These are phyloP conservation scores for Sebastes itinus DNA, from an alignment of 2,797 vertebrate genomes.

Conservation along the genomic window DNA sequence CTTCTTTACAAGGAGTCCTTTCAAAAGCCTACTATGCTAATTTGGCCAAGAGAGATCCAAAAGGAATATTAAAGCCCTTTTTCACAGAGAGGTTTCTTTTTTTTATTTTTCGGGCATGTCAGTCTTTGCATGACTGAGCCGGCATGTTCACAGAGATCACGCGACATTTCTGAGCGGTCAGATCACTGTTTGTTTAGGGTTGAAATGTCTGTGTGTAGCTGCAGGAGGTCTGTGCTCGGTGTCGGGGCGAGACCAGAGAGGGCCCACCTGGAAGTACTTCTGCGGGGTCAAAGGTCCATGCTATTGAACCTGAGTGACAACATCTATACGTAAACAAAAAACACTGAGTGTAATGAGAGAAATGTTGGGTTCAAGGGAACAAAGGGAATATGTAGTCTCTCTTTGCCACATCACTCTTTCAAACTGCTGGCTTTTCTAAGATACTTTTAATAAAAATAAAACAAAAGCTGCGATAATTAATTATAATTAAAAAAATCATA, in stretches of 20 bases:
- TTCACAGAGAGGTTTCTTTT: neutral
- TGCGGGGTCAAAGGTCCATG: conserved; percentile 77
- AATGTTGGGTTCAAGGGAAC: conserved; percentile 43
- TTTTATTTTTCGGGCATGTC: neutral
- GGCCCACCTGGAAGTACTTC: conserved; percentile 85
- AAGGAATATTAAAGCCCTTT: neutral
- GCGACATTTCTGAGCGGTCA: conserved; percentile 51
- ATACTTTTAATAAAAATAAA: neutral
- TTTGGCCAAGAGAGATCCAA: neutral
- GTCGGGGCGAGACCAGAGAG: conserved; percentile 61
- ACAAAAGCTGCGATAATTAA: neutral
- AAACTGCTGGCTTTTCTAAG: neutral
- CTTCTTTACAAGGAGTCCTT: neutral
- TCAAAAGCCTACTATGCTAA: neutral
- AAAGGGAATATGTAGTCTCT: conserved; percentile 28
- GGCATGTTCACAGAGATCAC: conserved; percentile 18
- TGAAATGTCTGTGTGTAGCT: conserved; percentile 56
- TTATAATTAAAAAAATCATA: no score
- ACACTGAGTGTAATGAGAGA: conserved; percentile 66
- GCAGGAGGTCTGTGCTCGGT: conserved; percentile 66
- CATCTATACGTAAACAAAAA: conserved; percentile 71
- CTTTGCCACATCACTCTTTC: neutral
- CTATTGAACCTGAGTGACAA: conserved; percentile 84
- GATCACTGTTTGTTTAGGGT: conserved; percentile 76
- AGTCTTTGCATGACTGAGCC: neutral